Percentiles rank a stretch among this genome's conserved stretches.
Evolutionary conservation across 2,888 invertebrate species (phyloP).

Genomic region (Flexamia atlantica): DNA sequence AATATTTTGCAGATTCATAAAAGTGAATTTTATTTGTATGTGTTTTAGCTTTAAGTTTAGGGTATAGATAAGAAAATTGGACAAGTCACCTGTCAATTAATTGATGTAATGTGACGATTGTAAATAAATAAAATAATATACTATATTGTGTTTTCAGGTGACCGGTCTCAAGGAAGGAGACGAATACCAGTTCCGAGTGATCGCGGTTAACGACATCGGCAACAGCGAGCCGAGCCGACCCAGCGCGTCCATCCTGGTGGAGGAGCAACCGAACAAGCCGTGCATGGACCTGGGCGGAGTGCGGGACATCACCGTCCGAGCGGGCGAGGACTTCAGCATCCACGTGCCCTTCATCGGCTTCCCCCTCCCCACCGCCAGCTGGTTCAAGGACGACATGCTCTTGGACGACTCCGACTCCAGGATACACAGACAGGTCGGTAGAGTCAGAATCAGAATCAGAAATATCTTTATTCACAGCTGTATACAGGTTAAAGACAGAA

Average conservation of each 20-base stretch:
- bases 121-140: too few relatives aligned
- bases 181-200: conserved; percentile 96
- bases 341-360: conserved; percentile 97
- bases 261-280: conserved; percentile 97
- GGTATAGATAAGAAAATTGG: too few relatives aligned
- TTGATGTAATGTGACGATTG: too few relatives aligned
- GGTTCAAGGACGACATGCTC: conserved; percentile 92
- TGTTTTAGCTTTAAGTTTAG: too few relatives aligned
- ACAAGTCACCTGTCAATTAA: too few relatives aligned
- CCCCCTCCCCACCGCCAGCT: conserved; percentile 96
- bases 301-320: conserved; percentile 96
- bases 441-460: too few relatives aligned
- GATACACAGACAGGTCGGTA: conserved; percentile 83
- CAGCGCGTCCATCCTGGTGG: conserved; percentile 87
- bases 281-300: conserved; percentile 96
- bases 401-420: conserved; percentile 88
- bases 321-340: conserved; percentile 98
- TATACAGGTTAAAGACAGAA: too few relatives aligned
- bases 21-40: too few relatives aligned
- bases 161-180: conserved; percentile 94
- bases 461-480: too few relatives aligned
- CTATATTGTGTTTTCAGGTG: conserved; percentile 73
- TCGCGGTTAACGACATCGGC: conserved; percentile 95
- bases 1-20: too few relatives aligned
- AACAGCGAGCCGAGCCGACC: conserved; percentile 91